Evolutionary conservation across 2,113 vertebrate genomes (phyloP), one percentile per base, ranked within the genome.

Genomic region (Nannobrachium achirus): DNA sequence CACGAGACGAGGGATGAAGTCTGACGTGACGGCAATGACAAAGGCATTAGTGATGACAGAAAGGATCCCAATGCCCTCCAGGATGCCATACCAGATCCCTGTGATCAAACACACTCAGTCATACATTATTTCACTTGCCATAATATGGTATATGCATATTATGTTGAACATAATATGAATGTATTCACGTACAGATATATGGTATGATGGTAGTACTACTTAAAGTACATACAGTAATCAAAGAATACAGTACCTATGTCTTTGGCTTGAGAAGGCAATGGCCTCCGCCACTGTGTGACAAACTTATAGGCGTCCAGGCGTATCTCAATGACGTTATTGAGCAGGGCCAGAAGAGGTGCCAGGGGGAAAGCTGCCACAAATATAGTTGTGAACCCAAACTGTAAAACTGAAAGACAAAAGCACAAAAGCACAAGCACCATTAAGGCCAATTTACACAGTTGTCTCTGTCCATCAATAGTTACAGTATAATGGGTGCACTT

Each of bases 281-380:
- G 94, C 57, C 97, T 92, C 62, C 95, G 94, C 94, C 96, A 98
- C 75, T 98, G 95, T n/a, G 95, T 95, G 71, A 98, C 95, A 85
- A 99, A 98, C 89, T 99, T 99, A 84, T 98, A 98, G 38, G 97
- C 97, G 44, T 99, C 97, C 46, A 99, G 91, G 41, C 97, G 94
- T 65, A 99, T 99, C 93, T 99, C 97, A 44, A 99, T 98, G 60
- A 98, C 92, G 80, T 98, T 98, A 87, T 98, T 98, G 80, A 98
- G 91, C 91, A 98, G 93, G 67, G 96, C 97, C 66, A 98, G 86
- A 52, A 99, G 94, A 0, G 97, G 97, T 69, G 97, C 97, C 84
- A 99, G 89, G 62, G 97, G 97, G 79, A 99, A 99, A 56, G 97
- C 97, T 64, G 97, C 97, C 89, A 99, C 97, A 63, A 98, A 99